Evolutionary conservation across 1,140 invertebrate species (phyloP), one percentile per base, ranked within the genome.

Genomic region (Drosophila parabipectinata): DNA sequence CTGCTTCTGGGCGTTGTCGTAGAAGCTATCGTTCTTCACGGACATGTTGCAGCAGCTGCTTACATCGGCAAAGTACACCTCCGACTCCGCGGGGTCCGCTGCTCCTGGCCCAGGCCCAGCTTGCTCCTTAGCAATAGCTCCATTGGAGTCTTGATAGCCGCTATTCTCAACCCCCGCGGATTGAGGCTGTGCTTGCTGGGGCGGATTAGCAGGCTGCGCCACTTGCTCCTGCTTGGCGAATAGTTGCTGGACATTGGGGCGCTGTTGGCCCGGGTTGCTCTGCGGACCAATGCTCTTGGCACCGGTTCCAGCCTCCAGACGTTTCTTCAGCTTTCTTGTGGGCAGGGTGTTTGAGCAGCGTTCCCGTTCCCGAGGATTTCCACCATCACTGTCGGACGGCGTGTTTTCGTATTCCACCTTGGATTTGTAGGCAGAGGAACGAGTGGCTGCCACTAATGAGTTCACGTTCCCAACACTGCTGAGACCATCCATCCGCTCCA

Each of bases 11-110:
- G 91, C 79, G 50, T 92, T 91, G 52, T 92, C 88, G 12, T 92
- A 92, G 58, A 83, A 91, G 45, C 78, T 91, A 77, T 94, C 94
- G 73, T 94, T 94, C 75, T 95, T 93, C 2, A 95, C 93, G 57
- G 95, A 95, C 61, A 95, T 94, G 83, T 95, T 95, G 74, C 96
- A 96, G 81, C 96, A 97, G 52, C 96, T 97, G n/a, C 96, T 96
- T 1, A 97, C 96, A 80, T 97, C 96, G 1, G 96, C 96, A 88
- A 97, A 97, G 84, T 97, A 97, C 1, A 97, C 93, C 92, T 97
- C 96, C 3, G 96, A 96, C 68, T 95, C 94, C 0, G 94, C 93
- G n/a, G 94, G 93, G 73, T 94, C 94, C 50, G 77, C 53, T 3
- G 53, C 50, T 8, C 55, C 59, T 26, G 48, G 5, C 1, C 44